Conservation (phyloP, 2,113 vertebrate species). For the Pteronura brasiliensis region DNA sequence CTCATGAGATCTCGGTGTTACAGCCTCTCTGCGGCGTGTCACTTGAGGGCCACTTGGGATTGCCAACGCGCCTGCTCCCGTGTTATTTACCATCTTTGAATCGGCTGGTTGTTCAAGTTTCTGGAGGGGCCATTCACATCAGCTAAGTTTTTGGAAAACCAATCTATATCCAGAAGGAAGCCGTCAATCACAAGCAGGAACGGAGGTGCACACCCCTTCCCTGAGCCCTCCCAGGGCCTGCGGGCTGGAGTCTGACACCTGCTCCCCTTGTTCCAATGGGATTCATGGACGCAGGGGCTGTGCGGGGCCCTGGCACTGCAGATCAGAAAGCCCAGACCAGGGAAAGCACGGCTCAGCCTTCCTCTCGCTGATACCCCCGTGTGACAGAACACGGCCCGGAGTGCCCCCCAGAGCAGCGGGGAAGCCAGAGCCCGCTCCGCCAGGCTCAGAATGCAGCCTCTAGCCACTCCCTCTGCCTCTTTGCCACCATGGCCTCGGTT, state of each 20-base stretch:
- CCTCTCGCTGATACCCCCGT: rapidly evolving
- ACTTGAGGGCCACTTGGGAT: neutral
- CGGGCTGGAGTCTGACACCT: neutral
- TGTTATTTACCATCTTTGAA: neutral
- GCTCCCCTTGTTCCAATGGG: neutral
- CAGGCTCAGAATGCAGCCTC: rapidly evolving
- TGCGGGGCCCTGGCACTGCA: rapidly evolving
- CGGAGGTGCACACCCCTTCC: rapidly evolving
- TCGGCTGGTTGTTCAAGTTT: neutral
- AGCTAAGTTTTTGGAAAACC: neutral
- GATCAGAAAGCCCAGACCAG: rapidly evolving
- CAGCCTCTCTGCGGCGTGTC: neutral
- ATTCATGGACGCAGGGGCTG: rapidly evolving
- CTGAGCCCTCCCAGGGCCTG: rapidly evolving
- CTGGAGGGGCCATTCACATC: neutral
- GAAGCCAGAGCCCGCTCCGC: neutral
- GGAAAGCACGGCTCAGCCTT: rapidly evolving
- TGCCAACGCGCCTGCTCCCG: rapidly evolving
- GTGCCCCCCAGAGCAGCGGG: rapidly evolving
- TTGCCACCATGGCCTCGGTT: neutral
- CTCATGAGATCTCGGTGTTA: rapidly evolving
- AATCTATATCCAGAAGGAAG: neutral
- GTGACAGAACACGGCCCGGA: rapidly evolving
- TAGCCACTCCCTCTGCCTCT: neutral
- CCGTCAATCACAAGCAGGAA: neutral